phyloP scores from a whole-genome alignment of 1,140 invertebrate species.

The Sinella curviseta region DNA sequence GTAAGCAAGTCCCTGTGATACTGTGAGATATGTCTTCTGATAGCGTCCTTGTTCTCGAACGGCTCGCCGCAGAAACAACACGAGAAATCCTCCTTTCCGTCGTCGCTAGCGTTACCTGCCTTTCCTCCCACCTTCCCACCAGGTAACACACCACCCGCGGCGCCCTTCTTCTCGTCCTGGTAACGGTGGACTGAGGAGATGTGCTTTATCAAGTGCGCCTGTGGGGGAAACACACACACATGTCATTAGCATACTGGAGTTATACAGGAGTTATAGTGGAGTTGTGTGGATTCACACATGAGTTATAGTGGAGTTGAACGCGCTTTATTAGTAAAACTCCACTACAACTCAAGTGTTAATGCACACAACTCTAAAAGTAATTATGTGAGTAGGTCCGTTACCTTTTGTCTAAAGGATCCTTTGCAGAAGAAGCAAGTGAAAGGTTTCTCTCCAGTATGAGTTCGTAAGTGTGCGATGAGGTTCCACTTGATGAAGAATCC shows the following conservation, averaged over 20 bases:
- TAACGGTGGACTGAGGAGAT: slow-evolving; percentile 47
- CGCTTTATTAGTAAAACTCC: neutral
- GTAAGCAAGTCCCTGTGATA: slow-evolving; percentile 47
- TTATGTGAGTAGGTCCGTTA: slow-evolving; percentile 23
- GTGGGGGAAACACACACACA: neutral
- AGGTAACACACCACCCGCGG: neutral
- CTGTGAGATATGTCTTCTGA: slow-evolving; percentile 48
- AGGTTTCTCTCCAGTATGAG: slow-evolving; percentile 59
- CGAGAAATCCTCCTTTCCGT: slow-evolving; percentile 46
- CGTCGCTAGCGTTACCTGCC: slow-evolving; percentile 36
- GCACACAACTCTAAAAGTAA: neutral
- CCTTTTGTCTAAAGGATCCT: slow-evolving; percentile 58
- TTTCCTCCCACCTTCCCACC: slow-evolving; percentile 15
- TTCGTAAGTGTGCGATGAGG: slow-evolving; percentile 56
- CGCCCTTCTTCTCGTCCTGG: slow-evolving; percentile 44
- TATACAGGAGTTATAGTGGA: too few species aligned
- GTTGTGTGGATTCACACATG: too few species aligned
- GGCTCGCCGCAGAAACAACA: slow-evolving; percentile 50
- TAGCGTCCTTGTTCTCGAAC: slow-evolving; percentile 48
- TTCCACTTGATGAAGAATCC: slow-evolving; percentile 51
- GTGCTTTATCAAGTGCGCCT: slow-evolving; percentile 50
- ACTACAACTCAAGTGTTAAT: neutral
- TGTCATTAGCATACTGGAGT: neutral
- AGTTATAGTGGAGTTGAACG: too few species aligned
- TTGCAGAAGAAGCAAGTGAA: slow-evolving; percentile 61